Conservation (phyloP, 2,888 invertebrate genomes). For the Synergus gifuensis region DNA sequence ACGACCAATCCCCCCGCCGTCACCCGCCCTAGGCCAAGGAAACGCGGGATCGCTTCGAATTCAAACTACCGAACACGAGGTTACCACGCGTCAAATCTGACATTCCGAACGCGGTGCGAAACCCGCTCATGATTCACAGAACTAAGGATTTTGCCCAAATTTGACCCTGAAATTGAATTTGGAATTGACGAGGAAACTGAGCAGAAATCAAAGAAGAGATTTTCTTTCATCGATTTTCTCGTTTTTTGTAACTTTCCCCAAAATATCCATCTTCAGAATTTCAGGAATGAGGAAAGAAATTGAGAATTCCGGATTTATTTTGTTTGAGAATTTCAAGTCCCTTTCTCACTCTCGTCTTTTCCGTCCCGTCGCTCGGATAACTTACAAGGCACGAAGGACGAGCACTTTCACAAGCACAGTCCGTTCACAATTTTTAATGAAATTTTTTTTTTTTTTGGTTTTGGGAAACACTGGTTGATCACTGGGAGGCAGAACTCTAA, state of each 20-base stretch:
- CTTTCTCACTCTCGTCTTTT: not conserved
- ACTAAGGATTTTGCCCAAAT: not conserved
- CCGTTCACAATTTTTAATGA: not conserved
- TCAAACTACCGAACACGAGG: constrained; percentile 78
- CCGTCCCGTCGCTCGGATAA: not conserved
- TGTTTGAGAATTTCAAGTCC: not conserved
- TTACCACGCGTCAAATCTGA: constrained; percentile 78
- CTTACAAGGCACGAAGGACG: constrained; percentile 7
- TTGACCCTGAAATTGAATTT: not conserved
- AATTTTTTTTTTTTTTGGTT: not conserved
- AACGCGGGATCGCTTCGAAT: constrained; percentile 78
- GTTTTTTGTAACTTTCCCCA: not conserved
- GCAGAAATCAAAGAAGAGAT: not conserved
- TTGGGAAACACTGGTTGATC: not conserved
- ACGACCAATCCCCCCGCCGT: constrained; percentile 37
- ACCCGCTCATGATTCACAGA: not conserved
- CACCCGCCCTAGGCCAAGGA: constrained; percentile 71
- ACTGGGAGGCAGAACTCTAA: not conserved
- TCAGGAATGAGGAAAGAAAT: not conserved
- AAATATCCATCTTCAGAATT: not conserved
- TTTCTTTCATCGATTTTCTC: not conserved
- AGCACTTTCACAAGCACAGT: constrained; percentile 26
- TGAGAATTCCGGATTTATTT: not conserved
- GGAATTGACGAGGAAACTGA: not conserved
- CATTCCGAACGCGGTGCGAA: constrained; percentile 59